Conservation (phyloP, 2,888 invertebrate species). For the Scaptomyza caliginosa region DNA sequence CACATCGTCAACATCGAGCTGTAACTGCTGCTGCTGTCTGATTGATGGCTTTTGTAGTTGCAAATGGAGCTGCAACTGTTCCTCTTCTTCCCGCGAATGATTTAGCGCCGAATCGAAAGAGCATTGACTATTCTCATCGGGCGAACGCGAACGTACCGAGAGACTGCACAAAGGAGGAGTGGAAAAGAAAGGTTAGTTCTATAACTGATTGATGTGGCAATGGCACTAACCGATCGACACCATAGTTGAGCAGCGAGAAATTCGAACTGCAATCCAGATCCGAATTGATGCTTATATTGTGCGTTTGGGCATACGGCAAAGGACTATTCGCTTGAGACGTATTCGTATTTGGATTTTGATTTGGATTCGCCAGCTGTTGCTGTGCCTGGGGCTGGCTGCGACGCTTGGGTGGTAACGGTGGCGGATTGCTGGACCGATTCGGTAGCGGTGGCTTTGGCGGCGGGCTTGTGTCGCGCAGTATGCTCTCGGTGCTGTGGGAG, state of each 20-base stretch:
- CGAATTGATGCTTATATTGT: slow-evolving; percentile 80
- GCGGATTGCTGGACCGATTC: slow-evolving; percentile 88
- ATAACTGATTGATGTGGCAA: neutral
- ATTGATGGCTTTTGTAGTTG: slow-evolving; percentile 39
- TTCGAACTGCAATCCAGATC: slow-evolving; percentile 83
- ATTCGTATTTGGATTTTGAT: slow-evolving; percentile 16
- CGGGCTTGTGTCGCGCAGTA: slow-evolving; percentile 89
- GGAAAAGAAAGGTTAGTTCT: neutral
- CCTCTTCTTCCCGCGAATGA: slow-evolving; percentile 93
- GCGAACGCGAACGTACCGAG: slow-evolving; percentile 90
- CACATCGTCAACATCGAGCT: slow-evolving; percentile 71
- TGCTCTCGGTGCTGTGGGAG: slow-evolving; percentile 93
- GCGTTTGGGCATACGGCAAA: slow-evolving; percentile 82
- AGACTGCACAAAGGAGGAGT: slow-evolving; percentile 83
- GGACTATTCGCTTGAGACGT: slow-evolving; percentile 63
- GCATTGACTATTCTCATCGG: slow-evolving; percentile 89
- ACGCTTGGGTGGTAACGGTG: slow-evolving; percentile 92
- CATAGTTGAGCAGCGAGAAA: slow-evolving; percentile 87
- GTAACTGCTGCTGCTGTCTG: slow-evolving; percentile 39
- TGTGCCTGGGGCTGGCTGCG: slow-evolving; percentile 81
- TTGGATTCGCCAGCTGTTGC: slow-evolving; percentile 23
- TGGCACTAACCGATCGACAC: slow-evolving; percentile 85
- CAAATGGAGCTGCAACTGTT: slow-evolving; percentile 74
- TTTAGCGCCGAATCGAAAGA: slow-evolving; percentile 95
- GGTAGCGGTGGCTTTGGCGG: slow-evolving; percentile 96